These are phyloP conservation scores for Ellobius talpinus DNA, from an alignment of 2,113 vertebrate species.

Conservation along the genomic window DNA sequence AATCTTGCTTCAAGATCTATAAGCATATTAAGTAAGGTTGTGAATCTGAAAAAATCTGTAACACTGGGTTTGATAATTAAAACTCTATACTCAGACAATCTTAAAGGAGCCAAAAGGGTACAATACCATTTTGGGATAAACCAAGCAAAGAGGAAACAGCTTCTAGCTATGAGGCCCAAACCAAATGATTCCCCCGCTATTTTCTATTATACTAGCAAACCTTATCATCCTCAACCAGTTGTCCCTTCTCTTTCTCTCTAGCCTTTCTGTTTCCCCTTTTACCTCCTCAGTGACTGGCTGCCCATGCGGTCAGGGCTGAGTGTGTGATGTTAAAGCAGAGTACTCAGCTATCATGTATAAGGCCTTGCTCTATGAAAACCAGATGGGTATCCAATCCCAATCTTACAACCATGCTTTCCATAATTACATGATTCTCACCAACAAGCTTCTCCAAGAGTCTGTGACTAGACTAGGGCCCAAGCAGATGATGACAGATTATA, in stretches of 20 bases:
- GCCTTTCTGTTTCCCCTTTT: background rate
- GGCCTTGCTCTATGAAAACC: background rate
- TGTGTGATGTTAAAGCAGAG: background rate
- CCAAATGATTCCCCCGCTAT: background rate
- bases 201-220: background rate
- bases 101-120: background rate
- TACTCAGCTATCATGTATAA: background rate
- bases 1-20: background rate
- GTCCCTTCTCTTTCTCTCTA: background rate
- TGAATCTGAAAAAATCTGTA: background rate
- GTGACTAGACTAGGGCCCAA: background rate
- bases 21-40: background rate
- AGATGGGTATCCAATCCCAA: background rate
- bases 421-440: background rate
- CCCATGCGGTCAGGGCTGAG: background rate
- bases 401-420: background rate
- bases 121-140: background rate
- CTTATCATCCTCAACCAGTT: background rate
- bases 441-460: background rate
- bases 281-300: background rate
- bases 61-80: background rate
- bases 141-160: background rate
- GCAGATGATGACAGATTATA: background rate
- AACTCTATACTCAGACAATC: background rate
- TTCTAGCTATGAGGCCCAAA: background rate